Evolutionary conservation across 2,888 invertebrate species (phyloP), one percentile per base, ranked within the genome.

Genomic region (Caradrina kadenii): DNA sequence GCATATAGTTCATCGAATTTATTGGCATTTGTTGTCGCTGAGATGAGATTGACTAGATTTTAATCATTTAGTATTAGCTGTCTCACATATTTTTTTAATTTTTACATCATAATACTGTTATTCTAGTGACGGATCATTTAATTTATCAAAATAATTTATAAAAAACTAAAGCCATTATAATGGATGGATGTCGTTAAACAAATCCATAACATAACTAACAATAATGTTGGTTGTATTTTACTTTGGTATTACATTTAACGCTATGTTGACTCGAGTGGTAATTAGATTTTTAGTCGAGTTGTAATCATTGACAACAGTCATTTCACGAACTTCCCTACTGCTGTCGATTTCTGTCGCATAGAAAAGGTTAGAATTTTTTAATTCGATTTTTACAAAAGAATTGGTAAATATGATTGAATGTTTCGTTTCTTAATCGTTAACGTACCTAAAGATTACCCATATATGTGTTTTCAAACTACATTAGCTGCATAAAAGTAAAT

Each of bases 351-450:
- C 63, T 79, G 77, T 76, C 52, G 58, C 49, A 56, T 45, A 69
- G 71, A 63, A 80, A 83, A 81, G 81, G 81, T 83, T 81, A 81
- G 83, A 63, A 80, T 59, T 65, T 71, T 64, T 17, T 7, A 17
- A 60, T 61, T 68, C 50, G 0, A 35, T 53, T 56, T 63, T 74
- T 48, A 10, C 26, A 17, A 26, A 63, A 56, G 2, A 48, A 19
- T 72, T 55, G 80, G 80, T 81, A 82, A 82, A 58, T 74, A 68
- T 17, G 7, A 22, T n/a, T 19, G 5, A 17, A 22, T 63, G 6
- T 50, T 45, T 35, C 1, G 2, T n/a, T 54, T 49, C 1, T 26
- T 70, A 10, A 45, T 50, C 10, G 0, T n/a, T 19, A 19, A 39
- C 48, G 22, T 21, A 53, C 3, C 31, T 42, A 15, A 52, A 56